Evolutionary conservation across 2,797 vertebrate species (phyloP), one percentile per base, ranked within the genome.

Genomic region (Myripristis murdjan): DNA sequence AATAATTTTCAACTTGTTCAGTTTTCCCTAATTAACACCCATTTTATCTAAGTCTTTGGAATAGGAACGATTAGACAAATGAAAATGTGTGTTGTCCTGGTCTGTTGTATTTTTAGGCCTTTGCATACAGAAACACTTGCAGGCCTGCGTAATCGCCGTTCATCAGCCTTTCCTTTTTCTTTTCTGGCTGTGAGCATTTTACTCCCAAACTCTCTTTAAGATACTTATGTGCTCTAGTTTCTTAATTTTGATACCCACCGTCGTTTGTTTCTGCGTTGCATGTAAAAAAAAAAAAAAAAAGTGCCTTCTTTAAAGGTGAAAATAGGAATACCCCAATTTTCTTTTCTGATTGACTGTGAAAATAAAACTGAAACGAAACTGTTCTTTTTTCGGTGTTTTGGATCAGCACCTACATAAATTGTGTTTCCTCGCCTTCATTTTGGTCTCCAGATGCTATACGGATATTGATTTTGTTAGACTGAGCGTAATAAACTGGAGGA

Each of bases 341-440:
- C 64, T 54, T 35, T 47, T 79, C 52, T 86, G 69, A 90, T 90
- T 83, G n/a, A 46, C 64, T 84, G 54, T 87, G 58, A 79, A 88
- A 91, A 84, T 84, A 84, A 87, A 85, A 69, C 6, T 18, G 1
- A 75, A 55, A 75, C 26, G 54, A 62, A 39, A 20, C 5, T 58
- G 22, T 22, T 51, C 44, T 62, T 41, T 35, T 31, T 35, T 23
- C 1, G 11, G 0, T 60, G 1, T 11, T 64, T 8, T 12, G 12
- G 35, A 37, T 12, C 12, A 14, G n/a, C n/a, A n/a, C n/a, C 61
- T 48, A 5, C 20, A 14, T 23, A 1, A 24, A 8, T 23, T 16
- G 10, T 35, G 35, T 0, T 26, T 46, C 56, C 4, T 58, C 2
- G 9, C 24, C 8, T 5, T 48, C 0, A 39, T 69, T 26, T 61